Evolutionary conservation across 1,140 invertebrate genomes (phyloP), one percentile per base, ranked within the genome.

Genomic region (Drosophila virilis): DNA sequence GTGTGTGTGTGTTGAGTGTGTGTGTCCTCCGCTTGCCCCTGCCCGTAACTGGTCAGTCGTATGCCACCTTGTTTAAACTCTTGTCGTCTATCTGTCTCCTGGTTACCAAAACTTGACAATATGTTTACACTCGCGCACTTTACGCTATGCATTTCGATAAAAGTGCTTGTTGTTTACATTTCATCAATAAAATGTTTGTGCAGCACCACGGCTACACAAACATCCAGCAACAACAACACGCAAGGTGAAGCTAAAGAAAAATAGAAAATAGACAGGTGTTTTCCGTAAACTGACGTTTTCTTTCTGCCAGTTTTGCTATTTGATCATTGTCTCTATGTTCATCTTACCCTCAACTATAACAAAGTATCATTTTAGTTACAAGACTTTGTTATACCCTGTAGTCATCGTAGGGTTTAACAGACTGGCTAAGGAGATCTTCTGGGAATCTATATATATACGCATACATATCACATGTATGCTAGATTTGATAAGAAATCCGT

Each of bases 101-200:
- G 57, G 69, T 43, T 45, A 62, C 59, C n/a, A 37, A 6, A 17
- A 61, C 22, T 32, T 12, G 40, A 43, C 12, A 55, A 17, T 57
- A 32, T 71, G 60, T 71, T 71, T 71, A 64, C 37, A 22, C 42
- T 57, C 52, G 37, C 43, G 66, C 43, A 48, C 42, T 48, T 38
- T 22, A 66, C 37, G 46, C 17, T 15, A 38, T 12, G 58, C 38
- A 60, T 51, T 46, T 66, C 33, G 64, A 60, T 72, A 59, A 73
- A 66, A 40, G 22, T 52, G 28, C 60, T 13, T 13, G 9, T 86
- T 86, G 82, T 86, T 86, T 86, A 86, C 82, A 32, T 86, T 81
- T 86, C 59, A 80, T 86, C 82, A 86, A 86, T 86, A 86, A 72
- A 80, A 73, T 75, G 77, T 81, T 68, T 71, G 74, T 64, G 75